These are phyloP conservation scores for Mus musculus DNA, from an alignment of 2,113 vertebrate species.

Conservation along the genomic window DNA sequence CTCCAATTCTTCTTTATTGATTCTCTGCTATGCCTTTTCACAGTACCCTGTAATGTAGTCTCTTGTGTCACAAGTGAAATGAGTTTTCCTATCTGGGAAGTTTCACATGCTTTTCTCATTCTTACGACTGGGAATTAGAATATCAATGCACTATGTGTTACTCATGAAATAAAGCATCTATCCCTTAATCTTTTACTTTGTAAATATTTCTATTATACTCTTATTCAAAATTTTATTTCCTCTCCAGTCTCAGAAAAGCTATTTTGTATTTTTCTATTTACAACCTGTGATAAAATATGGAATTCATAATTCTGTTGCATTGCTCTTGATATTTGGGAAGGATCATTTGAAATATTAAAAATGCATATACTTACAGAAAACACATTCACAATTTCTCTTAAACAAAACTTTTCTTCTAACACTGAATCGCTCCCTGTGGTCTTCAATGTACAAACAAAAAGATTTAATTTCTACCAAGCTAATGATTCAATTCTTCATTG, in stretches of 20 bases:
- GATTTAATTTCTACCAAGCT: neutral
- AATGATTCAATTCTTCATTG: neutral
- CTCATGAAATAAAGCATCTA: neutral
- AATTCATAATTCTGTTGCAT: neutral
- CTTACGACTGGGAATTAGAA: neutral
- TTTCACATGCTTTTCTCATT: neutral
- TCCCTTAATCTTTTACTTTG: neutral
- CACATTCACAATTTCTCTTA: neutral
- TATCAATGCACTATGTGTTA: neutral
- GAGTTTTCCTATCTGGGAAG: neutral
- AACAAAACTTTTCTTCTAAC: neutral
- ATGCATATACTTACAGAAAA: neutral
- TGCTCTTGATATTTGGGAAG: neutral
- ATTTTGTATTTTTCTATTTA: neutral
- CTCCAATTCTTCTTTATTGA: neutral
- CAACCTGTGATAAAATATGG: neutral
- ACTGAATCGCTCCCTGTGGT: neutral
- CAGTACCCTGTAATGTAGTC: neutral
- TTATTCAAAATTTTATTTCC: neutral
- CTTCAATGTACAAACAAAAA: slow-evolving; percentile 3
- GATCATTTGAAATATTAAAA: slow-evolving; percentile 1
- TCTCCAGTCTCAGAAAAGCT: neutral
- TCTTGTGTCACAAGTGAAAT: neutral
- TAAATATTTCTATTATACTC: neutral
- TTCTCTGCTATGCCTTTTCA: neutral